Evolutionary conservation across 2,797 vertebrate genomes (phyloP).

Genomic region (Morus bassanus): DNA sequence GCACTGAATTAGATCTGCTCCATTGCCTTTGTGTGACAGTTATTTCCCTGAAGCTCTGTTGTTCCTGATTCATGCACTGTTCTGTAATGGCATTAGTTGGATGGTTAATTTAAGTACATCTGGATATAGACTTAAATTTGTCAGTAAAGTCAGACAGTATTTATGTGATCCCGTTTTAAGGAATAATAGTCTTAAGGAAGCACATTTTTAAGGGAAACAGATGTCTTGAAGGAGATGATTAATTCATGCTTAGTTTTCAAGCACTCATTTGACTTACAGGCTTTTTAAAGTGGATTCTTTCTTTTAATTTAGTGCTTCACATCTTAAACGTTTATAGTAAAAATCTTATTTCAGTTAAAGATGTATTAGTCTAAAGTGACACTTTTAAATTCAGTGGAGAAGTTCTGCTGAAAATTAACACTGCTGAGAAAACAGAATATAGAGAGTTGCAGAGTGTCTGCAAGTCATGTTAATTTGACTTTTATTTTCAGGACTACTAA

Average conservation of each 20-base stretch:
- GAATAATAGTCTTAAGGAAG: not conserved
- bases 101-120: not conserved
- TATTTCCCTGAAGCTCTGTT: not conserved
- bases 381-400: not conserved
- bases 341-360: not conserved
- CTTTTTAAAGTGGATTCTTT: not conserved
- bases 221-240: conserved; percentile 27
- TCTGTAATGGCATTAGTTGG: not conserved
- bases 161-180: not conserved
- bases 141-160: not conserved
- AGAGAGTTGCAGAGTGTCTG: not conserved
- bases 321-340: not conserved
- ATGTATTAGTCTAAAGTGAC: not conserved
- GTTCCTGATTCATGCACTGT: not conserved
- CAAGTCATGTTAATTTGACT: not conserved
- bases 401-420: not conserved
- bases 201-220: not conserved
- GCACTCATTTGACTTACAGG: not conserved
- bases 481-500: not conserved
- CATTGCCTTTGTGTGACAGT: fast-evolving
- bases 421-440: not conserved
- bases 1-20: not conserved
- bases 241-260: conserved; percentile 22
- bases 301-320: conserved; percentile 4
- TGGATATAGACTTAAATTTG: not conserved